phyloP scores from a whole-genome alignment of 2,797 vertebrate genomes.

The Melanotaenia trifasciata region DNA sequence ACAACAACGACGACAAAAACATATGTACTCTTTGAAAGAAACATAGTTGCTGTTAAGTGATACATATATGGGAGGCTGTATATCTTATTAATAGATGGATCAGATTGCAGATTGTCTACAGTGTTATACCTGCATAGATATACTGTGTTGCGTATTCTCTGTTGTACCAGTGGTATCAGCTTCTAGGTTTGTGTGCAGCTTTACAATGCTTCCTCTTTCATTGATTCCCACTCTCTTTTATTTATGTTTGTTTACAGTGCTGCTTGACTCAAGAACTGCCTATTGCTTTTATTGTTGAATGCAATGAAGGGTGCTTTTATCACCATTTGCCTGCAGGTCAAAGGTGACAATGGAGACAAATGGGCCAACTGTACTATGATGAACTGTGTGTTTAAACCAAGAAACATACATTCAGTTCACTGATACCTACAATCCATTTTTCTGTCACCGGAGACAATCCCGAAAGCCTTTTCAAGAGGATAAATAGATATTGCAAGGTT shows the following conservation, averaged over 20 bases:
- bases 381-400: conserved; percentile 63
- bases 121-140: conserved; percentile 4
- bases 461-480: conserved; percentile 24
- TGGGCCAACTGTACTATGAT: conserved; percentile 76
- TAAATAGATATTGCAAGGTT: conserved; percentile 36
- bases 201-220: conserved; percentile 65
- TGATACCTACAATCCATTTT: conserved; percentile 35
- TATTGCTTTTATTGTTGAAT: conserved; percentile 82
- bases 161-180: conserved; percentile 9
- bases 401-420: conserved; percentile 59
- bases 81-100: conserved; percentile 10
- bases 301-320: conserved; percentile 86
- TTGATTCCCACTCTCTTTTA: conserved; percentile 81
- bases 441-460: conserved; percentile 26
- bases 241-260: conserved; percentile 82
- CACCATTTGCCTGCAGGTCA: conserved; percentile 83
- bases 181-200: conserved; percentile 50
- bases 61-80: neutral
- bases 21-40: neutral
- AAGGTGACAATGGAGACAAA: conserved; percentile 85
- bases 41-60: neutral
- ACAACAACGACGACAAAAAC: no score
- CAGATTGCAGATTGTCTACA: neutral
- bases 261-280: conserved; percentile 78
- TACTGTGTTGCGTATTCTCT: neutral